Evolutionary conservation across 2,888 invertebrate genomes (phyloP).

Genomic region (Papilio elwesi): DNA sequence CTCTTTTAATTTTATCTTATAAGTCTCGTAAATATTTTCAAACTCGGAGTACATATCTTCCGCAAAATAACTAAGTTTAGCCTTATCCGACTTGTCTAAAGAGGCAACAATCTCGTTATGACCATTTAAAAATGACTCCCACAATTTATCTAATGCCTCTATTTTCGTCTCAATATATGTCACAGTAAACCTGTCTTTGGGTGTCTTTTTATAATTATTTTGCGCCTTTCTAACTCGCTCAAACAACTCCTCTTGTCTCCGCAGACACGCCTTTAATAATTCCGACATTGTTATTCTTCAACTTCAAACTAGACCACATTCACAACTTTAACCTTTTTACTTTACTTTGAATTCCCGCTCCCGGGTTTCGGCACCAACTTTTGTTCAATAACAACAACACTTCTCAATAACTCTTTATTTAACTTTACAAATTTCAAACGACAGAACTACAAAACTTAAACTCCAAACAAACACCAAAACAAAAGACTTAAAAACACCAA

Average conservation of each 20-base stretch:
- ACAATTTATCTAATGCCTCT: constrained; percentile 7
- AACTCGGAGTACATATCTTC: not conserved
- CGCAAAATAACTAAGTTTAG: not conserved
- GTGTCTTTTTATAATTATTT: constrained; percentile 2
- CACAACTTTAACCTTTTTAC: no score
- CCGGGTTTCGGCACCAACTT: no score
- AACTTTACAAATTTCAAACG: no score
- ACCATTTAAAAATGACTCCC: not conserved
- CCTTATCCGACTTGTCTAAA: not conserved
- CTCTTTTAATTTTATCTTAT: not conserved
- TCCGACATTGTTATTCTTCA: no score
- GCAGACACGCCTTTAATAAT: no score
- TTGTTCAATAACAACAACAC: no score
- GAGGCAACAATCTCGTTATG: not conserved
- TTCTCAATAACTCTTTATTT: no score
- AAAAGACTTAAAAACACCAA: no score
- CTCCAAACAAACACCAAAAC: no score
- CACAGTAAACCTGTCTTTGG: not conserved
- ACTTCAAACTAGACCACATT: no score
- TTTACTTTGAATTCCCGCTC: no score
- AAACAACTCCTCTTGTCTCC: constrained; percentile 3
- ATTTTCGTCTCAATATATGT: constrained; percentile 1
- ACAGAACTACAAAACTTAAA: no score
- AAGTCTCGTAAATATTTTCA: not conserved
- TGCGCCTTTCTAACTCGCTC: not conserved